A percentile compares a stretch with the other conserved stretches of the same genome.
These are phyloP conservation scores for Aricia artaxerxes DNA, from an alignment of 2,888 invertebrate genomes.

Conservation along the genomic window DNA sequence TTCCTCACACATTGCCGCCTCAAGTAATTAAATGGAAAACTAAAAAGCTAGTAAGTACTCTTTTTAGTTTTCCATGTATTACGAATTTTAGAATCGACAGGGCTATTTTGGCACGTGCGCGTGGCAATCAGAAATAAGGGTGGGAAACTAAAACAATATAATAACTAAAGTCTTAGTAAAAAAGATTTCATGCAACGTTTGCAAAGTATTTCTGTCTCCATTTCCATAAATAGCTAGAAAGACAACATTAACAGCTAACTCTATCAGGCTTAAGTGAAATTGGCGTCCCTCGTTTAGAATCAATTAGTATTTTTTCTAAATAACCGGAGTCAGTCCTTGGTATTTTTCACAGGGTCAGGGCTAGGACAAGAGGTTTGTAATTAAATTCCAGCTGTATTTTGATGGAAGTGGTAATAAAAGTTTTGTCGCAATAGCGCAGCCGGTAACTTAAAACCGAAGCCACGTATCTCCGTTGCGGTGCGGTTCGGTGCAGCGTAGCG, in stretches of 20 bases:
- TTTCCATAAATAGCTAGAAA: not conserved
- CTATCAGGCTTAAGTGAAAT: not conserved
- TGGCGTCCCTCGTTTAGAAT: not conserved
- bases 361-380: not conserved
- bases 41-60: not conserved
- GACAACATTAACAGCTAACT: too few species aligned
- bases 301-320: not conserved
- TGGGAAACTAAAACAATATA: too few species aligned
- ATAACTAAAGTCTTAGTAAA: too few species aligned
- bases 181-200: too few species aligned
- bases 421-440: conserved; percentile 16
- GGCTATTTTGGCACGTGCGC: too few species aligned
- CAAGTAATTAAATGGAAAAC: not conserved
- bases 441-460: not conserved
- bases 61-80: too few species aligned
- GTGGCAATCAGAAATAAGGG: too few species aligned
- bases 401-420: conserved; percentile 7
- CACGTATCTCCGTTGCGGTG: not conserved
- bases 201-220: not conserved
- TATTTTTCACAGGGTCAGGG: not conserved
- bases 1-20: not conserved
- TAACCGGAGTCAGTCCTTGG: not conserved
- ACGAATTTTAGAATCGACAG: not conserved
- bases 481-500: not conserved
- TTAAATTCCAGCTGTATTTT: conserved; percentile 13